These are phyloP conservation scores for Electrona antarctica DNA, from an alignment of 2,113 vertebrate species.

Conservation along the genomic window DNA sequence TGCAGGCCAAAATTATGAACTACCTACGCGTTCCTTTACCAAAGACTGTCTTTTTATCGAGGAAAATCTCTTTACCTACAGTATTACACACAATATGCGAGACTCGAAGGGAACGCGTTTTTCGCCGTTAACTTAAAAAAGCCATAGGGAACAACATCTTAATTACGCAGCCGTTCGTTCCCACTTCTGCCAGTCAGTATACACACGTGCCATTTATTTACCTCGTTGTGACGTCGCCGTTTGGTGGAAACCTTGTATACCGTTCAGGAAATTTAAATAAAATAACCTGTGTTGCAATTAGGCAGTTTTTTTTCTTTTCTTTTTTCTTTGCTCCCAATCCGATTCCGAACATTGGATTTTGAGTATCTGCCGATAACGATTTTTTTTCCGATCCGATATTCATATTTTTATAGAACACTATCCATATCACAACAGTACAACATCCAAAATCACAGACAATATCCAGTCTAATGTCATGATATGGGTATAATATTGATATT, in stretches of 20 bases:
- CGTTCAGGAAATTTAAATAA: not conserved
- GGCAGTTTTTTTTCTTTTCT: too few species aligned
- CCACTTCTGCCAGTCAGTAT: constrained; percentile 14
- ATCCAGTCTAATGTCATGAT: too few species aligned
- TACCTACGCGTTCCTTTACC: constrained; percentile 42
- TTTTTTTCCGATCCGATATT: too few species aligned
- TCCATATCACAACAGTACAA: too few species aligned
- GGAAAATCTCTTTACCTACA: constrained; percentile 7
- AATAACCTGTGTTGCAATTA: not conserved
- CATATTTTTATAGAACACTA: too few species aligned
- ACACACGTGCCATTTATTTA: constrained; percentile 54
- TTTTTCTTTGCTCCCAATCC: too few species aligned
- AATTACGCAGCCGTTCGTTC: constrained; percentile 23
- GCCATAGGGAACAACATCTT: constrained; percentile 48
- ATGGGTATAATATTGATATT: too few species aligned
- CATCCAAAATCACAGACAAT: too few species aligned
- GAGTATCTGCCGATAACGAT: too few species aligned
- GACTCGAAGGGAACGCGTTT: constrained; percentile 12
- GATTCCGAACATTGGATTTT: too few species aligned
- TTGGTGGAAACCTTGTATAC: not conserved
- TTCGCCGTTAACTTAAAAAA: constrained; percentile 31
- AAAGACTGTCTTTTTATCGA: constrained; percentile 46
- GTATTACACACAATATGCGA: not conserved
- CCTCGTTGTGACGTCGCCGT: constrained; percentile 42
- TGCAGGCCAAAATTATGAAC: constrained; percentile 41